Evolutionary conservation across 2,797 vertebrate genomes (phyloP), one percentile per base, ranked within the genome.

Genomic region (Loriculus beryllinus): DNA sequence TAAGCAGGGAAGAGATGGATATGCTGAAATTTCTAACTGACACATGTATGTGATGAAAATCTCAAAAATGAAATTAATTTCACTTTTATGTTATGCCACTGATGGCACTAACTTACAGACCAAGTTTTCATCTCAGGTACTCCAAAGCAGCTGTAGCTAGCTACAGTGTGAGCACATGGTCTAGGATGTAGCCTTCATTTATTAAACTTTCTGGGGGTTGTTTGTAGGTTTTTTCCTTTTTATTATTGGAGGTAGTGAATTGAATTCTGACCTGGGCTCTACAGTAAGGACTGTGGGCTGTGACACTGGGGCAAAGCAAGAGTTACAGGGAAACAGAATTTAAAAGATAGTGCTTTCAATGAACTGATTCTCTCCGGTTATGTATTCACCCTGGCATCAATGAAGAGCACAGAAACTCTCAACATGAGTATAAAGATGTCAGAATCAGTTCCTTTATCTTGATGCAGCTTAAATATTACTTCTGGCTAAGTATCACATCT

Each of bases 391-490:
- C 76, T 78, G 54, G 79, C 91, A 95, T 92, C 51, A 68, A 71
- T 89, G 88, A 92, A 87, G n/a, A 92, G 52, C 52, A 69, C 16
- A 92, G 62, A 91, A 95, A 20, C 69, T 80, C 60, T 87, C 79
- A 81, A 78, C 33, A 29, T 56, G 64, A 77, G 33, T 77, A 72
- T 76, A 93, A 86, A 94, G 65, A 87, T 89, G 94, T 92, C 94
- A 96, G 65, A 94, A 85, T 76, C 65, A 37, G 37, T 65, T 89
- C 56, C 86, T 92, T 91, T 91, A 80, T 95, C 71, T 89, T 81
- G 48, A 93, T 51, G 43, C 28, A 63, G 89, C 92, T 93, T 92
- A 95, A 95, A 85, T 96, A 93, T 93, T 94, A 93, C 82, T 96
- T 94, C 94, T 96, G 94, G 94, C 87, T 88, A 96, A 87, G 69